These are phyloP conservation scores for Peromyscus californicus DNA, from an alignment of 2,113 vertebrate genomes.

Conservation along the genomic window DNA sequence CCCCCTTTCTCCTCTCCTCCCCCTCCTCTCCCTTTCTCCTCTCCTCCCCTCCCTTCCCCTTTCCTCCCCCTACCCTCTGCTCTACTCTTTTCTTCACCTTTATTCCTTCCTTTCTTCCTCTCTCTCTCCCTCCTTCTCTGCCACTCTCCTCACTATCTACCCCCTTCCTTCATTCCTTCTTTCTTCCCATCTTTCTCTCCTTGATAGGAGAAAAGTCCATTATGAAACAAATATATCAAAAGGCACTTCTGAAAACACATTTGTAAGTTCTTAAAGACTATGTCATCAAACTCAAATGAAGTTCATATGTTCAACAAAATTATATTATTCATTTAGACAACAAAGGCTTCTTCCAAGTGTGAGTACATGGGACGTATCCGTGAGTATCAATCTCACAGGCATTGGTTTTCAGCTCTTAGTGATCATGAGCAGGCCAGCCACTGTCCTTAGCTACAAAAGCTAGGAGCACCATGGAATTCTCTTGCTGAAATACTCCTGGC, in stretches of 20 bases:
- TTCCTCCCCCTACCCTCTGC: neutral
- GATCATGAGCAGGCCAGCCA: neutral
- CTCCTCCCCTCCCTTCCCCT: too few relatives aligned
- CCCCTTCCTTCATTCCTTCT: neutral
- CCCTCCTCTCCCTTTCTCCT: too few relatives aligned
- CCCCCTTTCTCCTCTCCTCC: too few relatives aligned
- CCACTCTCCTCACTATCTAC: neutral
- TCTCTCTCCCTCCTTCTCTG: too few relatives aligned
- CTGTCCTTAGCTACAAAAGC: neutral
- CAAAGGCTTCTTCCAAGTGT: neutral
- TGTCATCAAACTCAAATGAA: neutral
- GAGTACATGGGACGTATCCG: neutral
- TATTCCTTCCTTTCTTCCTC: too few relatives aligned
- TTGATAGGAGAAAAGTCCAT: neutral
- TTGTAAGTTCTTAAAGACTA: neutral
- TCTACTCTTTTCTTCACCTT: neutral
- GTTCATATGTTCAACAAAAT: neutral
- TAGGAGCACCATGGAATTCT: neutral
- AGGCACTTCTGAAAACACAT: neutral
- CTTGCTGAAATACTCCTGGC: slow-evolving; percentile 22
- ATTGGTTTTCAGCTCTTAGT: neutral
- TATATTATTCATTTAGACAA: neutral
- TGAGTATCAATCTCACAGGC: neutral
- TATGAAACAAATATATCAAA: slow-evolving; percentile 14
- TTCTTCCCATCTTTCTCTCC: neutral